Percentiles rank a stretch among this genome's conserved stretches.
Conservation (phyloP, 2,113 vertebrate genomes). For the Paradoxurus hermaphroditus region DNA sequence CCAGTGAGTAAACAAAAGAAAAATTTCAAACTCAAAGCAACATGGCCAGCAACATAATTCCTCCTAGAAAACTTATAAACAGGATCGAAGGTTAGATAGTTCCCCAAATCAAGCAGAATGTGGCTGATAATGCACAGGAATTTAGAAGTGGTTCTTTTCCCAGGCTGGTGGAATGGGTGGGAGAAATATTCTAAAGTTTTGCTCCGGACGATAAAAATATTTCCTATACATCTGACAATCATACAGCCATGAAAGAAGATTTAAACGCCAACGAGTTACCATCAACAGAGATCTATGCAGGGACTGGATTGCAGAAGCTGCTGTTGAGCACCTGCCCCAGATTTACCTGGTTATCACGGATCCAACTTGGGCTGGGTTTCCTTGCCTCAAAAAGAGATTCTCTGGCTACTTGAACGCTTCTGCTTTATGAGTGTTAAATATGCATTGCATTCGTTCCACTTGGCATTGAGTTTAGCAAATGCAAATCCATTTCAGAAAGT, state of each 20-base stretch:
- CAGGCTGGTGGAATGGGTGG: neutral
- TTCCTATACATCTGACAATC: neutral
- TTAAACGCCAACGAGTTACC: neutral
- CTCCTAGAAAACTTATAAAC: neutral
- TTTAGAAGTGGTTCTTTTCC: neutral
- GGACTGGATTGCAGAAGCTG: neutral
- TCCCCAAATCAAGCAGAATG: neutral
- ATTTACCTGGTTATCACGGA: neutral
- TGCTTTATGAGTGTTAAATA: neutral
- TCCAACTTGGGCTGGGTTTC: neutral
- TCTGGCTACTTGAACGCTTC: neutral
- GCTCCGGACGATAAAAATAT: neutral
- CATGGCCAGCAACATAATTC: neutral
- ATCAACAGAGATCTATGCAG: neutral
- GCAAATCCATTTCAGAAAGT: neutral
- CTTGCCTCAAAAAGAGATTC: neutral
- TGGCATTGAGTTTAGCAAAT: neutral
- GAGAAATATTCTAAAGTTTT: neutral
- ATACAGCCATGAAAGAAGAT: neutral
- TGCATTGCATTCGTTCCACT: neutral
- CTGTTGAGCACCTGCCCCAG: neutral
- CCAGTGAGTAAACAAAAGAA: neutral
- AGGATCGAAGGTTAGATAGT: neutral
- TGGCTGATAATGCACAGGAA: neutral
- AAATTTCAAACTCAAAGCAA: neutral